Conservation (phyloP, 2,113 vertebrate genomes). For the Anguilla japonica region DNA sequence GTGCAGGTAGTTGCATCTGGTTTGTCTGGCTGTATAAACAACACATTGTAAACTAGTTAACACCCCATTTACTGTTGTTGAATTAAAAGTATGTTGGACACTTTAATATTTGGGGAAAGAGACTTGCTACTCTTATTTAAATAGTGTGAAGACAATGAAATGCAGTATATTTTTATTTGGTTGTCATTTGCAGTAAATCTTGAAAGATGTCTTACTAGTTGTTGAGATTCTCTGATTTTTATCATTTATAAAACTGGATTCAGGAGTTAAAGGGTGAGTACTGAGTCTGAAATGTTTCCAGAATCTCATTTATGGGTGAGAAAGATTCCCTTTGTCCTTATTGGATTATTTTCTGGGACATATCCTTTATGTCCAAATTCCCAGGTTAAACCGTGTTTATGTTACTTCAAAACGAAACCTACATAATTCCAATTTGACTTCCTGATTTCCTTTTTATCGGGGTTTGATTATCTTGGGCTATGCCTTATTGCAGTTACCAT, state of each 20-base stretch:
- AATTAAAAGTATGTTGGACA: not conserved
- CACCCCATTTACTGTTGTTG: not conserved
- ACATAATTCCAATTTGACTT: not conserved
- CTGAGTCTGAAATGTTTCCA: not conserved
- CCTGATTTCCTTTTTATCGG: not conserved
- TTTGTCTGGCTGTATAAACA: not conserved
- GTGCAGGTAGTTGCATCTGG: not conserved
- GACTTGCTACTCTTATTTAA: not conserved
- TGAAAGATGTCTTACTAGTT: not conserved
- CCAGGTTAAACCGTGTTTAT: not conserved
- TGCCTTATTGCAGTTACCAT: not conserved
- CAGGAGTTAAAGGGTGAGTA: slow-evolving; percentile 5
- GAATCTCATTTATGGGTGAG: not conserved
- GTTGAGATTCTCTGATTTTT: not conserved
- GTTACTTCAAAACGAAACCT: not conserved
- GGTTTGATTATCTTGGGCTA: not conserved
- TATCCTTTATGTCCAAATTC: not conserved
- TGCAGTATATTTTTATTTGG: slow-evolving; percentile 9
- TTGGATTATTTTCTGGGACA: not conserved
- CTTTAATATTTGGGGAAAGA: not conserved
- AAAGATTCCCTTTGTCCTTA: not conserved
- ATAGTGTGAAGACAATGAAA: not conserved
- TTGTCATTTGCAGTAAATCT: slow-evolving; percentile 1
- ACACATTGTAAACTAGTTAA: not conserved
- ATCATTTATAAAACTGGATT: slow-evolving; percentile 1